Conservation (phyloP, 1,140 invertebrate genomes). For the Pinna nobilis region DNA sequence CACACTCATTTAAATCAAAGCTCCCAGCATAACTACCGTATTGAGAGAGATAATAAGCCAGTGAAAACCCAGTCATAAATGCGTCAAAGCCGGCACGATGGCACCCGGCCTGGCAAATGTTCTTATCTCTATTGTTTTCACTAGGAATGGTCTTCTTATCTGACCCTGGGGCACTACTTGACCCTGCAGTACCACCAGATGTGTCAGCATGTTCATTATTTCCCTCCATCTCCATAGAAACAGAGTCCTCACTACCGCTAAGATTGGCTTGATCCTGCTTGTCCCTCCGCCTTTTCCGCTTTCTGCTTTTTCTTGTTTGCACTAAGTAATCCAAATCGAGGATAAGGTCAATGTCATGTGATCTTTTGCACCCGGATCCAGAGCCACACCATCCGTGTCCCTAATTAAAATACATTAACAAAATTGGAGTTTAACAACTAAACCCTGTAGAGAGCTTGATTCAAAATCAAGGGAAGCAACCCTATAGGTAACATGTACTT, state of each 20-base stretch:
- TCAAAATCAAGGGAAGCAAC: no score
- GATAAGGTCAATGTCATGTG: slow-evolving; percentile 72
- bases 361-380: slow-evolving; percentile 63
- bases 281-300: slow-evolving; percentile 50
- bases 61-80: slow-evolving; percentile 76
- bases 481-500: no score
- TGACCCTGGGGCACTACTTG: not conserved
- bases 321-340: slow-evolving; percentile 44
- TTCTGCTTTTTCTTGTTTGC: slow-evolving; percentile 49
- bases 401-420: no score
- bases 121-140: not conserved
- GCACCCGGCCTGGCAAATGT: slow-evolving; percentile 37
- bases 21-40: slow-evolving; percentile 47
- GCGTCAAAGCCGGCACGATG: slow-evolving; percentile 77
- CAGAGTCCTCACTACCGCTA: not conserved
- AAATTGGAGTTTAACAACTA: no score
- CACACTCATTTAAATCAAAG: slow-evolving; percentile 41
- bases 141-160: not conserved
- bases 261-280: slow-evolving; percentile 12
- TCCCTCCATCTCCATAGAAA: not conserved
- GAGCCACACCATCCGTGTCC: slow-evolving; percentile 73
- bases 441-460: no score
- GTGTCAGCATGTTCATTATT: not conserved
- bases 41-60: slow-evolving; percentile 64
- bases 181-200: slow-evolving; percentile 2